Evolutionary conservation across 2,113 vertebrate genomes (phyloP), one percentile per base, ranked within the genome.

Genomic region (Patagioenas fasciata): DNA sequence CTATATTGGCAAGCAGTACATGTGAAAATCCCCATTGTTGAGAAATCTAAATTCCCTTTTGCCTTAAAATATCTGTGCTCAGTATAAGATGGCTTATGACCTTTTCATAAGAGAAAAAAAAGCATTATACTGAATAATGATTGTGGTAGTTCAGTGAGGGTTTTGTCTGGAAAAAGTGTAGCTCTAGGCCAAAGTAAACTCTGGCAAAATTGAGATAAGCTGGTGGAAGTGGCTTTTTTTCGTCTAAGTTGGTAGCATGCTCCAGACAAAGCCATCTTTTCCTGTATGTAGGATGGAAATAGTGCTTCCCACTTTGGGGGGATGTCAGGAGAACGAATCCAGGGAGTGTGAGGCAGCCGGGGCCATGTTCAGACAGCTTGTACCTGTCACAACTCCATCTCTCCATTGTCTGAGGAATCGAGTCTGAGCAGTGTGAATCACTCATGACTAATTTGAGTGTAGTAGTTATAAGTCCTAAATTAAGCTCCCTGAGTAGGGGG

Each of bases 401-500:
- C 89, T 50, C 75, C 86, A 86, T 94, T 94, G 95, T 95, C 91
- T 90, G 88, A 77, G 60, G 48, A 86, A 73, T 80, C 75, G 60
- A 73, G 75, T 91, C 72, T 85, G 85, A 92, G 60, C 75, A 72
- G 88, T 47, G 60, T 96, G 95, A 95, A 85, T 95, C 96, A 91
- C 72, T 92, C 40, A 50, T 95, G 95, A 95, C 88, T 95, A 88
- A 91, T 95, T 11, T 70, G 60, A 80, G 58, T 60, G 86, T 78
- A 95, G 86, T 91, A 84, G 75, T 88, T 95, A 78, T 11, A 86
- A 38, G 69, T 93, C 80, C 86, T 95, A 92, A 94, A 89, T 84
- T 67, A 88, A 86, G 65, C 73, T 95, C 42, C n/a, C 40, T 0
- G 11, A 84, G 91, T 88, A 89, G 89, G 93, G 92, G 77, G 91